phyloP scores from a whole-genome alignment of 1,140 invertebrate genomes.

The Sycophaga agraensis region DNA sequence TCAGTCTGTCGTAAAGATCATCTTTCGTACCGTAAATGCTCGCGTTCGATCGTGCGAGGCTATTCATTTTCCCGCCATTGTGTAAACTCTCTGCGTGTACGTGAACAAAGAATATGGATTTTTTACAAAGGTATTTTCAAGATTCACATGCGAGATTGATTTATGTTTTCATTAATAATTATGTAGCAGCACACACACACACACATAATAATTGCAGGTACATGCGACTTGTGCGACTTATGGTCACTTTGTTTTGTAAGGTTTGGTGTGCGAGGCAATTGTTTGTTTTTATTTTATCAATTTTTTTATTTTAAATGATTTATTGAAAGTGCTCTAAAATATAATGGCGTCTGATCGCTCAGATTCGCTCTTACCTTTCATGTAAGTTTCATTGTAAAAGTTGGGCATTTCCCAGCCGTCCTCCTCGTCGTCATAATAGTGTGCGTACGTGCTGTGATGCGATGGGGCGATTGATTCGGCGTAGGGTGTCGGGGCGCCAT shows the following conservation, averaged over 20 bases:
- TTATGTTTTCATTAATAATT: background rate
- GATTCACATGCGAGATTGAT: slow-evolving; percentile 13
- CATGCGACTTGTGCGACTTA: slow-evolving; percentile 17
- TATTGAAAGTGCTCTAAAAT: slow-evolving; percentile 28
- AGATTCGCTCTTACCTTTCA: slow-evolving; percentile 69
- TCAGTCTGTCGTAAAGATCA: slow-evolving; percentile 92
- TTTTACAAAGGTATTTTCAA: slow-evolving; percentile 21
- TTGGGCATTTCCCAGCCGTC: slow-evolving; percentile 97
- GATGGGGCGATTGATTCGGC: slow-evolving; percentile 93
- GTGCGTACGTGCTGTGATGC: slow-evolving; percentile 92
- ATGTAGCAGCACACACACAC: slow-evolving; percentile 13
- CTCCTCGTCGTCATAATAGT: slow-evolving; percentile 92
- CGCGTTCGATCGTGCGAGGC: slow-evolving; percentile 85
- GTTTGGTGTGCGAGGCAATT: slow-evolving; percentile 27
- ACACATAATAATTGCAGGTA: slow-evolving; percentile 16
- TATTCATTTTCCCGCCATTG: slow-evolving; percentile 84
- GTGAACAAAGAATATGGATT: slow-evolving; percentile 28
- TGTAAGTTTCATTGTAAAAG: slow-evolving; percentile 95
- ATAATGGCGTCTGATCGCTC: slow-evolving; percentile 33
- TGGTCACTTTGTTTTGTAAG: background rate
- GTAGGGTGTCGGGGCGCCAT: slow-evolving; percentile 87
- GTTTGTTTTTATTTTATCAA: background rate
- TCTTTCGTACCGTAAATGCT: slow-evolving; percentile 95
- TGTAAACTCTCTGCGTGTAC: slow-evolving; percentile 72
- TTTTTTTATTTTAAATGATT: too few species aligned